These are phyloP conservation scores for Coreoperca whiteheadi DNA, from an alignment of 2,113 vertebrate genomes.

Conservation along the genomic window DNA sequence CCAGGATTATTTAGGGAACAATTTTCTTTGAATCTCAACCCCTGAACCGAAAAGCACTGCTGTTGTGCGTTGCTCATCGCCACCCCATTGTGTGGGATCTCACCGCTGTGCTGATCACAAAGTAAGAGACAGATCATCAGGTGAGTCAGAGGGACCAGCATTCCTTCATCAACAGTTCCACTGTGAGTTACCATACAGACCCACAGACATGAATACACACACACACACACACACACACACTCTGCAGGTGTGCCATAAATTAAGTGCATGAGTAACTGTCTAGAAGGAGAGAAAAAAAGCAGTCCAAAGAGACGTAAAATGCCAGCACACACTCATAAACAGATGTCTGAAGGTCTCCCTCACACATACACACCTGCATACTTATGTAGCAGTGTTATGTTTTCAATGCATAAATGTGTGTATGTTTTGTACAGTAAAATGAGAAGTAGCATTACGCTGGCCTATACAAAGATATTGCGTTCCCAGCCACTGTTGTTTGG, in stretches of 20 bases:
- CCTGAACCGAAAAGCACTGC: conserved; percentile 15
- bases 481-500: neutral
- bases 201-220: conserved; percentile 37
- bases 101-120: conserved; percentile 67
- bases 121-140: conserved; percentile 74
- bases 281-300: conserved; percentile 44
- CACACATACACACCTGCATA: conserved; percentile 30
- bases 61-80: conserved; percentile 48
- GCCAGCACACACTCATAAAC: conserved; percentile 63
- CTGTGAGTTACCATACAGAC: conserved; percentile 65
- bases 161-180: conserved; percentile 75
- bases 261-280: conserved; percentile 82
- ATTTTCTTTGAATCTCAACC: conserved; percentile 21
- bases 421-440: conserved; percentile 7
- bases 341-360: conserved; percentile 58
- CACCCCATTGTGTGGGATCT: conserved; percentile 64
- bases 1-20: neutral
- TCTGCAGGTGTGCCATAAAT: conserved; percentile 82
- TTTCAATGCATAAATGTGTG: conserved; percentile 1
- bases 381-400: neutral
- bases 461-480: neutral
- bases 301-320: conserved; percentile 56
- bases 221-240: conserved; percentile 29
- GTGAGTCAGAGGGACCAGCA: conserved; percentile 80
- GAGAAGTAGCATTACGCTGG: neutral